These are phyloP conservation scores for Bergia sp. DNA, from an alignment of 92 coral and sea anemone species.

Conservation along the genomic window DNA sequence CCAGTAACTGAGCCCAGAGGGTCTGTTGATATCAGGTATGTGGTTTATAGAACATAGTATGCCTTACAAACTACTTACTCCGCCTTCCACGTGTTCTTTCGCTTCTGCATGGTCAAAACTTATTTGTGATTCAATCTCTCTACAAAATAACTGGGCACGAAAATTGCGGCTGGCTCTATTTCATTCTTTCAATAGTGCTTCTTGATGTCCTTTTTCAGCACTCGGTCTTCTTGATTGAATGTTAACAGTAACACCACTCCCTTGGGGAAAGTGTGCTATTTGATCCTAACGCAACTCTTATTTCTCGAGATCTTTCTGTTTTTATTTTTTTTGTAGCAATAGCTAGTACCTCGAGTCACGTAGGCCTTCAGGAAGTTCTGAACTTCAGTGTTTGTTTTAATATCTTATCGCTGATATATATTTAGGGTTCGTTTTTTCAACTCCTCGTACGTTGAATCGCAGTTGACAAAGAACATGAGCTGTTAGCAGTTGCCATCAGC, in stretches of 20 bases:
- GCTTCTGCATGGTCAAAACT: not conserved
- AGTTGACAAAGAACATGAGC: slow-evolving; percentile 6
- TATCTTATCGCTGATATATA: not conserved
- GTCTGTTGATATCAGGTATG: not conserved
- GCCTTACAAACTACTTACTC: not conserved
- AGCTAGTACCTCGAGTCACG: not conserved
- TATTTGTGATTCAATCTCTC: not conserved
- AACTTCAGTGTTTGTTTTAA: not conserved
- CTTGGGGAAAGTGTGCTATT: not conserved
- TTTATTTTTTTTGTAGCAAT: not conserved
- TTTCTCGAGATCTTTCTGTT: not conserved
- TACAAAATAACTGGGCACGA: not conserved
- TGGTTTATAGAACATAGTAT: not conserved
- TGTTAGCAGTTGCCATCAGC: not conserved
- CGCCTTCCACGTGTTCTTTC: not conserved
- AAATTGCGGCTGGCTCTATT: not conserved
- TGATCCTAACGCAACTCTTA: not conserved
- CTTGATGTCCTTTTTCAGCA: not conserved
- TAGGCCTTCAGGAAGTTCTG: not conserved
- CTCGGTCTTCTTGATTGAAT: not conserved
- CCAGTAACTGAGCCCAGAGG: not conserved
- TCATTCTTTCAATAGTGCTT: not conserved
- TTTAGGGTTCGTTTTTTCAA: not conserved
- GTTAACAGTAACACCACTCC: not conserved
- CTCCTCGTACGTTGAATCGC: not conserved